These are phyloP conservation scores for Typhlichthys eigenmanni DNA, from an alignment of 2,797 vertebrate genomes.

Conservation along the genomic window DNA sequence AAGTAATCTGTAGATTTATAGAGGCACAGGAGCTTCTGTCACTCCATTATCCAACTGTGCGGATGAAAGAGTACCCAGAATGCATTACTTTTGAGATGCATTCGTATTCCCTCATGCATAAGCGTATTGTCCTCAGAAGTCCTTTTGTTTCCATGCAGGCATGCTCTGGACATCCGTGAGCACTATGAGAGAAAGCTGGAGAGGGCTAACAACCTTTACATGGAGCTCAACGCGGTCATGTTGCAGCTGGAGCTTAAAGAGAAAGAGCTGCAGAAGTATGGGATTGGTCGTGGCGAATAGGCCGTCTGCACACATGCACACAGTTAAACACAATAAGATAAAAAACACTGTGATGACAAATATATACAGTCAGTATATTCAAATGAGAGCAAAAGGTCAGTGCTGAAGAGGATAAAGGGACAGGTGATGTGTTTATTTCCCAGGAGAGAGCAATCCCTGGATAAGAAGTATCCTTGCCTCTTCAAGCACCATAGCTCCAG, in stretches of 20 bases:
- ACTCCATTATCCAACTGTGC: conserved; percentile 24
- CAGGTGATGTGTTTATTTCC: conserved; percentile 11
- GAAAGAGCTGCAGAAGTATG: conserved; percentile 89
- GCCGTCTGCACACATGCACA: background rate
- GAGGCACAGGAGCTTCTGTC: conserved; percentile 1
- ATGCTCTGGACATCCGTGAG: conserved; percentile 93
- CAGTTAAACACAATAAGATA: too few species aligned
- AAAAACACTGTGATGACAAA: too few species aligned
- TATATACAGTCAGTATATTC: too few species aligned
- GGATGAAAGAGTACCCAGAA: conserved; percentile 36
- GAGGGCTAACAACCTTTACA: conserved; percentile 94
- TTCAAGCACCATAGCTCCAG: conserved; percentile 87
- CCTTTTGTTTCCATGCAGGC: conserved; percentile 74
- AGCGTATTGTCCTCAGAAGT: conserved; percentile 52
- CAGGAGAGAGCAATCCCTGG: conserved; percentile 93
- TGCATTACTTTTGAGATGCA: conserved; percentile 40
- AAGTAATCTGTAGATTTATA: background rate
- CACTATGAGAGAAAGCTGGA: conserved; percentile 96
- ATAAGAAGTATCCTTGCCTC: conserved; percentile 91
- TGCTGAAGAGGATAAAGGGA: background rate
- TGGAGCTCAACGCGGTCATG: conserved; percentile 96
- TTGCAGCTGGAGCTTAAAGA: conserved; percentile 95
- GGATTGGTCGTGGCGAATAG: background rate
- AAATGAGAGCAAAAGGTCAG: too few species aligned
- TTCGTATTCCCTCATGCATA: conserved; percentile 49